These are phyloP conservation scores for Drosophila pruinosa DNA, from an alignment of 1,140 invertebrate species.

Conservation along the genomic window DNA sequence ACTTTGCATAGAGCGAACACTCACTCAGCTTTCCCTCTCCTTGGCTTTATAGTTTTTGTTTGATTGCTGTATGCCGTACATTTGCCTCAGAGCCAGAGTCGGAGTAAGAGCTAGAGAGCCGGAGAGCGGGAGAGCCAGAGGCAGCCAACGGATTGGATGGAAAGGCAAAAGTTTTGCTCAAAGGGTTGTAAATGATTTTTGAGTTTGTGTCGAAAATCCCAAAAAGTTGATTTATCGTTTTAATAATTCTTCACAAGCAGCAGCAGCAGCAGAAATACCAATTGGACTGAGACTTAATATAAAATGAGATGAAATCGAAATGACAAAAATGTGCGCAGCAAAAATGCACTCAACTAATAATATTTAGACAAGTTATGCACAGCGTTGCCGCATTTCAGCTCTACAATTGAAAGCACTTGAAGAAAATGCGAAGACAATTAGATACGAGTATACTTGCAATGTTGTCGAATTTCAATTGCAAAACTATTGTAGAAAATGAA, in stretches of 20 bases:
- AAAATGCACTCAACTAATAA: constrained; percentile 30
- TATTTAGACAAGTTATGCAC: constrained; percentile 5
- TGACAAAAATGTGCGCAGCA: constrained; percentile 52
- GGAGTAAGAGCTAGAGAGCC: background rate
- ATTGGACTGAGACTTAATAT: constrained; percentile 6
- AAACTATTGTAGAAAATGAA: background rate
- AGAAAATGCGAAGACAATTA: background rate
- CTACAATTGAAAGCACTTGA: background rate
- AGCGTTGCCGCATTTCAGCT: constrained; percentile 7
- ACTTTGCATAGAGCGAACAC: constrained; percentile 23
- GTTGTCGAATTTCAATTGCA: background rate
- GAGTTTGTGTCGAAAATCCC: constrained; percentile 57
- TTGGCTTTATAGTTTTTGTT: constrained; percentile 55
- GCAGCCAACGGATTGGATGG: constrained; percentile 30
- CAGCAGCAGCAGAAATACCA: background rate
- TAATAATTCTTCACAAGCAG: constrained; percentile 63
- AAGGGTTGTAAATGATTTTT: constrained; percentile 53
- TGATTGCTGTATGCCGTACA: constrained; percentile 52
- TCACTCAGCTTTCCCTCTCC: background rate
- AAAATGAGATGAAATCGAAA: constrained; percentile 51
- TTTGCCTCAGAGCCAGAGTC: too few relatives aligned
- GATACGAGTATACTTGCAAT: too few relatives aligned
- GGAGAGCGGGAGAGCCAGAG: constrained; percentile 15
- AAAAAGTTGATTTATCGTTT: constrained; percentile 78
- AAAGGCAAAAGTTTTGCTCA: constrained; percentile 41